Conservation (phyloP, 2,113 vertebrate genomes). For the Heterocephalus glaber region DNA sequence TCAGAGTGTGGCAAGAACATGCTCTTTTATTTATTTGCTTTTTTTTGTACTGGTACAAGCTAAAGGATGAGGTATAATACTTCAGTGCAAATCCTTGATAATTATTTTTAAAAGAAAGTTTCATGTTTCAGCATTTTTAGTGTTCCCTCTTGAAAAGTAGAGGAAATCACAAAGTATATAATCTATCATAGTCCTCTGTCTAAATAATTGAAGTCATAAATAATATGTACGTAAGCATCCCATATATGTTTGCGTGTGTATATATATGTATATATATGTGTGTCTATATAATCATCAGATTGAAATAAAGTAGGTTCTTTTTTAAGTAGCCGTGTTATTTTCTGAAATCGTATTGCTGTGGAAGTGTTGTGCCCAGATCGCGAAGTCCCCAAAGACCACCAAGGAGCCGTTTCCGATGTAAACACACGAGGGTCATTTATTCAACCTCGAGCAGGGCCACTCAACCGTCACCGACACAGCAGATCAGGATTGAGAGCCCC, state of each 20-base stretch:
- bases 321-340: conserved; percentile 63
- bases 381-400: too few species aligned
- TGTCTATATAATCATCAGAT: conserved; percentile 62
- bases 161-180: conserved; percentile 82
- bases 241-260: too few species aligned
- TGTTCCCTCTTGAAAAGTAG: conserved; percentile 81
- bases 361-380: too few species aligned
- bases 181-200: conserved; percentile 78
- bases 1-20: conserved; percentile 9
- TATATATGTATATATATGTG: too few species aligned
- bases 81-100: conserved; percentile 73
- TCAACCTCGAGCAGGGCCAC: too few species aligned
- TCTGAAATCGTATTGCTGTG: conserved; percentile 61
- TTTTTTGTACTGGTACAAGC: conserved; percentile 50
- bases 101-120: conserved; percentile 77
- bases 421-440: too few species aligned
- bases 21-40: conserved; percentile 35
- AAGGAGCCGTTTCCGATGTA: too few species aligned
- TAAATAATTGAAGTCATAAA: conserved; percentile 80
- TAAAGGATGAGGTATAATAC: conserved; percentile 60
- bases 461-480: too few species aligned
- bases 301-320: conserved; percentile 66
- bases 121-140: conserved; percentile 82
- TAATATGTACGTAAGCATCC: conserved; percentile 74
- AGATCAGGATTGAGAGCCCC: too few species aligned